Base-by-base conservation (phyloP, 2,797 vertebrate genomes). In the Pseudomugil gertrudae region DNA sequence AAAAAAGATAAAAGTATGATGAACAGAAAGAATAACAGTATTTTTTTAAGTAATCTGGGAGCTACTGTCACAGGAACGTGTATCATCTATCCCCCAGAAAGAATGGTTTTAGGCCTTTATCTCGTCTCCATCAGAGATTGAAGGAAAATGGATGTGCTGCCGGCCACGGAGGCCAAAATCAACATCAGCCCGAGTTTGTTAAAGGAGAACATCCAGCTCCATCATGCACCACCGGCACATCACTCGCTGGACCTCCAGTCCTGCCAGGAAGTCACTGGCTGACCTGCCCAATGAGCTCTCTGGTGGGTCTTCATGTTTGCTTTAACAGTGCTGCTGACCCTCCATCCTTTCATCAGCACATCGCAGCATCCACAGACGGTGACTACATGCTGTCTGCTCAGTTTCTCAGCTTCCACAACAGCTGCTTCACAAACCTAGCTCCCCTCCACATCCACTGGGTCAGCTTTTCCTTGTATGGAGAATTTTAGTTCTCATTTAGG, bases 401-500 rank as follows among this genome's bases (percentile, higher is more conserved):
- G 13, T 50, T 61, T 36, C 58, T 45, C 58, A 35, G 68, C 78
- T 27, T 80, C 77, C 68, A 33, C 38, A 5, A 24, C 62, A 48
- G 54, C 60, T 63, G 67, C 24, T 63, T 72, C 51, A 60, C 66
- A 72, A 56, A 86, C 68, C 9, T 54, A 56, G 73, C 43, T 57
- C 29, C 58, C n/a, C 58, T 60, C 59, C 10, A 55, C 70, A 23
- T 36, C 59, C 50, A 26, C n/a, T 23, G 38, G 33, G 62, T 48
- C 57, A 7, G 56, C 45, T 67, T 61, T 83, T 72, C 38, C 92
- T 88, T 93, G 66, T 92, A 87, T 81, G 90, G 91, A 65, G 70
- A 68, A 73, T 62, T 53, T 3, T 19, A 9, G 72, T 60, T 52
- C 9, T 58, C 61, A 35, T 40, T 13, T 24, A 30, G 48, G 29